A percentile compares a stretch with the other conserved stretches of the same genome.
Conservation (phyloP, 2,113 vertebrate species). For the Callopanchax toddi region DNA sequence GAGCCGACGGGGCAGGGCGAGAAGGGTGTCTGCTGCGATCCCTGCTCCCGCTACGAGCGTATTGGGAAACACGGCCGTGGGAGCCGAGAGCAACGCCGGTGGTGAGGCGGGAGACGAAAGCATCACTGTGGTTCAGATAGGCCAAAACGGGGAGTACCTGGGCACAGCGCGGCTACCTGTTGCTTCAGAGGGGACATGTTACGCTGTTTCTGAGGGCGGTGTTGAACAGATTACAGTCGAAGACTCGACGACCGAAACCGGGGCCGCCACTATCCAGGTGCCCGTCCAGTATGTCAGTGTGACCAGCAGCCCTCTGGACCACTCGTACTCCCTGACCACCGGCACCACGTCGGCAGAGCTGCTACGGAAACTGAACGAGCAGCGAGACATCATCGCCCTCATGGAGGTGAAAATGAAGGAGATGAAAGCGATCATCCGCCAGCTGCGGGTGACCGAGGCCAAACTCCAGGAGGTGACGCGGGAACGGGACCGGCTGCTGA, state of each 20-base stretch:
- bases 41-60: constrained; percentile 61
- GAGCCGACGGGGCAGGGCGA: constrained; percentile 80
- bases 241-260: constrained; percentile 60
- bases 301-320: constrained; percentile 83
- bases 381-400: constrained; percentile 95
- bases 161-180: constrained; percentile 86
- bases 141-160: constrained; percentile 82
- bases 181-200: constrained; percentile 65
- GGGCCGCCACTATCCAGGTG: constrained; percentile 61
- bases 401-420: constrained; percentile 99
- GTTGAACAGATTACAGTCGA: constrained; percentile 58
- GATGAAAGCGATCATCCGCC: constrained; percentile 97
- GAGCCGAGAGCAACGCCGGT: constrained; percentile 68
- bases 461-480: constrained; percentile 93
- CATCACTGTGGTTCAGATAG: constrained; percentile 80
- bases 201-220: constrained; percentile 31
- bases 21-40: constrained; percentile 61
- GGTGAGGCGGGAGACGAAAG: constrained; percentile 71
- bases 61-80: constrained; percentile 59
- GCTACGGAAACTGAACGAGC: constrained; percentile 95
- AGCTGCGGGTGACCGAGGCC: constrained; percentile 90
- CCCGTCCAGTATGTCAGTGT: constrained; percentile 74
- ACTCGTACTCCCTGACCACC: constrained; percentile 94
- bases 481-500: constrained; percentile 90
- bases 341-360: constrained; percentile 95